Evolutionary conservation across 2,797 vertebrate genomes (phyloP), one percentile per base, ranked within the genome.

Genomic region (Podargus strigoides): DNA sequence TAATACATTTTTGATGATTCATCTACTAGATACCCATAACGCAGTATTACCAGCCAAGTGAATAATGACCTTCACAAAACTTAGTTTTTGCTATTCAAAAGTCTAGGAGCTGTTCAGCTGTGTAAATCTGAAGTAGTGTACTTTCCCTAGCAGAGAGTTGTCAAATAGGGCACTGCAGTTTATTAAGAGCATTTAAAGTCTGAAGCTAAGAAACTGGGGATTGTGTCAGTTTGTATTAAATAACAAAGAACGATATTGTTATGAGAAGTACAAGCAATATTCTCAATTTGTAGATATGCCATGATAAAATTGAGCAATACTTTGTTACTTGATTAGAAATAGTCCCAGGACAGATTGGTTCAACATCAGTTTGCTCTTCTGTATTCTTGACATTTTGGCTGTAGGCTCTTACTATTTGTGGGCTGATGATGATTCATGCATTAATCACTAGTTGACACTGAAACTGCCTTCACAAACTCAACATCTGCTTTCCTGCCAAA

Each of bases 371-470:
- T 96, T 96, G 46, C 79, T 87, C 83, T 93, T 88, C 85, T 94
- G 27, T 79, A 22, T 85, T 93, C 79, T 47, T 94, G 92, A 73
- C 83, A 70, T 91, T 96, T 75, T 93, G 87, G 58, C 91, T 90
- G 91, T 34, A 67, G 70, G 44, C 80, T 90, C 50, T 62, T 85
- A 39, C 74, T 95, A 20, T 92, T 94, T 92, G 83, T 86, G 63
- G 76, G 91, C 69, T 94, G 83, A 24, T 52, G 73, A 36, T 96
- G 93, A 93, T 91, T 93, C 94, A 95, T n/a, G 47, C 42, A 14
- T 92, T 92, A 92, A 95, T 91, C 76, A 81, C 87, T 66, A 12
- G 75, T 89, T 0, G 0, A 58, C 28, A 18, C 81, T 83, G 50
- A 37, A 92, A 50, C 47, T 92, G 93, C 36, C 68, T 90, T 87